Evolutionary conservation across 2,113 vertebrate species (phyloP), one percentile per base, ranked within the genome.

Genomic region (Solea senegalensis): DNA sequence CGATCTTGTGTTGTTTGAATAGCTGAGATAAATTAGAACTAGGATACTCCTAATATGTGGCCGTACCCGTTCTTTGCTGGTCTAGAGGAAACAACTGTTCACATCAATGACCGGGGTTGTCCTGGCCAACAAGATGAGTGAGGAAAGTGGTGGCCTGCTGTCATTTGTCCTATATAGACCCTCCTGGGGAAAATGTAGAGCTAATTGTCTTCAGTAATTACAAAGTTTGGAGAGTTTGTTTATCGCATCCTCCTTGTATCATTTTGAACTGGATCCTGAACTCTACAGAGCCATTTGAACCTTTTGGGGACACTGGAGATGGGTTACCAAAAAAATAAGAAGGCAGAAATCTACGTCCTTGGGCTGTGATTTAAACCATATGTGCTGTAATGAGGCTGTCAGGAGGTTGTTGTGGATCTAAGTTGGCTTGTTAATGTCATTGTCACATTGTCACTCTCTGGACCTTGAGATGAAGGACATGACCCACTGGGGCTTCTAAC

Each of bases 381-480:
- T 95, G 95, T 95, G 91, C 90, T 80, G 74, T 95, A 94, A 96
- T 96, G 94, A 95, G 88, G 90, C 92, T 95, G 94, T 96, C 16
- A 89, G 95, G 93, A 92, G 90, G 86, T 92, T 87, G 92, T 91
- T 94, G 94, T 94, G 92, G 92, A 89, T 83, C 86, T 72, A 78
- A 87, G 77, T 85, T 72, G 85, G 44, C 93, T 93, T 76, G 81
- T 94, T 94, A 94, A 90, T 94, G 94, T 95, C 93, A 92, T 82
- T 65, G 49, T 92, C 86, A 80, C 78, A 84, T 80, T 93, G 94
- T 91, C 74, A 81, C 87, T 89, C 89, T 80, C 84, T 78, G 71
- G 79, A 87, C 85, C 84, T 66, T 59, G 51, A 82, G 90, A 90
- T 91, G 87, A 92, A 91, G 93, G 92, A 77, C 76, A 81, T 71